Base-by-base conservation (phyloP, 2,888 invertebrate genomes). In the Phaonia tiefii region DNA sequence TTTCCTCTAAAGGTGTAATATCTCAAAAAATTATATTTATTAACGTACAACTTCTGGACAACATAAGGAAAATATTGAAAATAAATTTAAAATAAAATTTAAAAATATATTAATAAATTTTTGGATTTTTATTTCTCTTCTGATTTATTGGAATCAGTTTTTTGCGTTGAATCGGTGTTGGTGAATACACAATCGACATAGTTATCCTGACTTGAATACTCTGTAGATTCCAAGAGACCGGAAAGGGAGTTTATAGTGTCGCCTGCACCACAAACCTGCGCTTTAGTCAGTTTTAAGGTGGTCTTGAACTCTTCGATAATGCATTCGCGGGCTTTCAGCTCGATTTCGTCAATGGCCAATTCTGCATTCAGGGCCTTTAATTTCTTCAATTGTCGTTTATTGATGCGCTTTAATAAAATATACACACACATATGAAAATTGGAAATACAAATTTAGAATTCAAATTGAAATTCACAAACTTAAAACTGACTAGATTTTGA, bases 291-390 rank as follows among this genome's bases (percentile, higher is more conserved):
- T 17, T 83, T 85, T 0, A 88, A 66, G 0, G 82, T 83, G 8
- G 82, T 79, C 79, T 89, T 87, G 39, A 87, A 87, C 15, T 87
- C 86, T 0, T 86, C 85, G 20, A 91, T 87, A 25, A 87, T 85
- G 31, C 86, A 85, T 20, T 91, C 89, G 1, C 88, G 87, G 0
- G 88, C 83, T 58, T 89, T 85, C 5, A 89, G 60, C 70, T 91
- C 91, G 7, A 89, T 88, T 65, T 89, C 88, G 67, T 88, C 89
- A 39, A 89, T 86, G 49, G 86, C 86, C 49, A 90, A 78, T 83
- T 91, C 91, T 0, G 90, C 91, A 13, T 86, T 83, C 20, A 90
- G 78, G 3, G 88, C 89, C 49, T 87, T 88, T 1, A 91, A 56
- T 65, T 88, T 88, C 31, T 88, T 87, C 0, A 84, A 83, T 44